A percentile compares a stretch with the other conserved stretches of the same genome.
These are phyloP conservation scores for Bombycilla garrulus DNA, from an alignment of 2,113 vertebrate genomes.

Conservation along the genomic window DNA sequence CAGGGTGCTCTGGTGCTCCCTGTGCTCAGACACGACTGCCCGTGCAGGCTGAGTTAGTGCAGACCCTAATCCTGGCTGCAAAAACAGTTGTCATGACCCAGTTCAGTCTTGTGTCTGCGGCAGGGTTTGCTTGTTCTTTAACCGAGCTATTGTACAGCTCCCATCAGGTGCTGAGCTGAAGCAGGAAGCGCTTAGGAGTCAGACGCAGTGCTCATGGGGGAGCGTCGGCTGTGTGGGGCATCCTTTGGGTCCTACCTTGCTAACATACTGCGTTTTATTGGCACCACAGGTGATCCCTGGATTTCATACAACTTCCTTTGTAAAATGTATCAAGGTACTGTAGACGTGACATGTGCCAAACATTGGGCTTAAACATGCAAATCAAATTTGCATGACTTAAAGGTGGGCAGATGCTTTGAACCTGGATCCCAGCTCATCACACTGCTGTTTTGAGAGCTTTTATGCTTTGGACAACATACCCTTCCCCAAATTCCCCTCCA, in stretches of 20 bases:
- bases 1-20: not conserved
- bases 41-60: not conserved
- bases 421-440: conserved; percentile 40
- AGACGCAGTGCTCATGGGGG: not conserved
- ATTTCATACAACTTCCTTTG: conserved; percentile 59
- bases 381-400: conserved; percentile 58
- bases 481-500: not conserved
- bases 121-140: not conserved
- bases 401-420: conserved; percentile 59
- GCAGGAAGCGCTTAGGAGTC: not conserved
- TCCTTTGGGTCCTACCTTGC: conserved; percentile 28
- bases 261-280: conserved; percentile 56
- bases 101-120: not conserved
- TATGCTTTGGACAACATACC: conserved; percentile 46
- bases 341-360: conserved; percentile 47
- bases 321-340: conserved; percentile 61
- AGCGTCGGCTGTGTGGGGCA: not conserved
- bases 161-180: not conserved
- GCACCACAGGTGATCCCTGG: conserved; percentile 49
- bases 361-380: conserved; percentile 63
- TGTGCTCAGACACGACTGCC: not conserved
- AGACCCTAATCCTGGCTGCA: not conserved
- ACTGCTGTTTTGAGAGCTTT: conserved; percentile 49
- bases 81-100: not conserved
- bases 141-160: not conserved